These are phyloP conservation scores for Anolis carolinensis DNA, from an alignment of 2,113 vertebrate genomes.

Conservation along the genomic window DNA sequence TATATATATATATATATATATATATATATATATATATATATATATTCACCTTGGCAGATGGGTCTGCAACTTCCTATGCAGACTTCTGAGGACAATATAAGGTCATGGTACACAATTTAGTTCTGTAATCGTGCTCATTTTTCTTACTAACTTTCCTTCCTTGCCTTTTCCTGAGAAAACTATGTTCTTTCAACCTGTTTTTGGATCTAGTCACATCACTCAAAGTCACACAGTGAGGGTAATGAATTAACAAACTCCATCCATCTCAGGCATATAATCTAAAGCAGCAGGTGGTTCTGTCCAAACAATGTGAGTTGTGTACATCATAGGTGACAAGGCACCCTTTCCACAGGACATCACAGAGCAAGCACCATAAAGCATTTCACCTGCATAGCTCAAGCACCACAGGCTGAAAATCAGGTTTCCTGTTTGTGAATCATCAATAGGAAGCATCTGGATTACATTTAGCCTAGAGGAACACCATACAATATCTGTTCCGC, in stretches of 20 bases:
- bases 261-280: conserved; percentile 11
- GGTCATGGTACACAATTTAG: not conserved
- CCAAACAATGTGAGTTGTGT: not conserved
- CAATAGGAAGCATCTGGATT: conserved; percentile 46
- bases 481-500: conserved; percentile 40
- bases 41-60: not conserved
- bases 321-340: conserved; percentile 17
- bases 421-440: conserved; percentile 31
- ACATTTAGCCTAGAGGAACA: conserved; percentile 56
- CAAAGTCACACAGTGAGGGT: conserved; percentile 20
- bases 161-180: not conserved
- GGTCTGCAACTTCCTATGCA: not conserved
- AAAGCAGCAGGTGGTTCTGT: conserved; percentile 1
- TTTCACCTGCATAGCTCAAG: conserved; percentile 39
- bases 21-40: too few relatives aligned
- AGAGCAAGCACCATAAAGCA: not conserved
- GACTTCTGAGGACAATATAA: conserved; percentile 11
- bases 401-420: conserved; percentile 42
- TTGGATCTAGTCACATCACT: not conserved
- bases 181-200: not conserved
- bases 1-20: too few relatives aligned
- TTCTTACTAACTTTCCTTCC: not conserved
- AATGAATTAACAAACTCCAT: conserved; percentile 30
- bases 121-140: not conserved
- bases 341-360: conserved; percentile 11